Base-by-base conservation (phyloP, 2,113 vertebrate species). In the Syngnathus scovelli region DNA sequence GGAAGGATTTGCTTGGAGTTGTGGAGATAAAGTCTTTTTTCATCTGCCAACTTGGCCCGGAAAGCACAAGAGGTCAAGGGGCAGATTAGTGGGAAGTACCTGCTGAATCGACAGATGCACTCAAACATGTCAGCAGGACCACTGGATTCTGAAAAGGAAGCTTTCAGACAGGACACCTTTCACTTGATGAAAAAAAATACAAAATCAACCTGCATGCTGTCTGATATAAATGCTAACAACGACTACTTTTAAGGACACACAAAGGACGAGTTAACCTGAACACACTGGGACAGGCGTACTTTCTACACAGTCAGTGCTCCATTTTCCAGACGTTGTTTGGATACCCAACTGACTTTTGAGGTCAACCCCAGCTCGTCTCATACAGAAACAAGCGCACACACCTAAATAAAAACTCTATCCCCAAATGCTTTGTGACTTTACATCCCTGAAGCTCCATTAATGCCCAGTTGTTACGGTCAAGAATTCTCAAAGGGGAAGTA, bases 381-480 rank as follows among this genome's bases (percentile, higher is more conserved):
- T 74, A 72, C 68, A 68, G 76, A 85, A 83, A 81, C 48, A 56
- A 76, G 82, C 66, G 55, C 64, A 71, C 1, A 37, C 49, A 33
- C 61, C 56, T 77, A 71, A 83, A 83, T 81, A 69, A 84, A 84
- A 85, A 72, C 83, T 83, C 76, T 72, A 77, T 81, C 73, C 68
- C 71, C 66, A 81, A 85, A 86, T 85, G 81, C 81, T 64, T 59
- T 23, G 62, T 76, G 80, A 85, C 86, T 80, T 69, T 27, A 60
- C 51, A 76, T 72, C 60, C 67, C 63, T n/a, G 82, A 74, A 69
- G 70, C 61, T 64, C 69, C 71, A 54, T 66, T 85, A 78, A 82
- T 85, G 80, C 80, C 60, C 23, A 11, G 55, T 80, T 82, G 82
- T 85, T 77, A 79, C 75, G 74, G 72, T 67, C 16, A 49, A 85